A percentile compares a stretch with the other conserved stretches of the same genome.
Evolutionary conservation across 1,140 invertebrate species (phyloP).

Genomic region (Dolichoris vasculosae): DNA sequence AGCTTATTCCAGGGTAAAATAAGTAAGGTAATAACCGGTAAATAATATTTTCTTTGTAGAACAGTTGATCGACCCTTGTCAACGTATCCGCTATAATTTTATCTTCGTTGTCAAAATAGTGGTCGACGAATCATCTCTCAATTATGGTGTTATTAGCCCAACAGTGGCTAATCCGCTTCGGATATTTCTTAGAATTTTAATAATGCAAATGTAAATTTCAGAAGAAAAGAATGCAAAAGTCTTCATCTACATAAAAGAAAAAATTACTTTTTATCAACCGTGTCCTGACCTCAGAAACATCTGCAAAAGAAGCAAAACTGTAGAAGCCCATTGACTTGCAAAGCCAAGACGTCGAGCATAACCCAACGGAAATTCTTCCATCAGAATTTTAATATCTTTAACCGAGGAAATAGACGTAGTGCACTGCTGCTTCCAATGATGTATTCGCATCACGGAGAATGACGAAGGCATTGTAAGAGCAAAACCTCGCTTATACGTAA

Average conservation of each 20-base stretch:
- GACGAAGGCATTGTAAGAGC: neutral
- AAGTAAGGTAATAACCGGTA: too few species aligned
- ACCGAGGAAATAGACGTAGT: neutral
- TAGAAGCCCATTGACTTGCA: slow-evolving; percentile 40
- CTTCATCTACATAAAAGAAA: neutral
- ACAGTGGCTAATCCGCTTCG: too few species aligned
- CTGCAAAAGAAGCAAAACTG: neutral
- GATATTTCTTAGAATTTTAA: neutral
- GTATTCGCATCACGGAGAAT: slow-evolving; percentile 33
- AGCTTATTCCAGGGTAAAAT: too few species aligned
- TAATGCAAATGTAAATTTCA: neutral
- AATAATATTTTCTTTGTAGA: too few species aligned
- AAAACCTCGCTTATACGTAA: neutral
- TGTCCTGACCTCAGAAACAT: neutral
- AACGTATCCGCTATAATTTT: too few species aligned
- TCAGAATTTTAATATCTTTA: slow-evolving; percentile 41
- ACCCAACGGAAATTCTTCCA: slow-evolving; percentile 24
- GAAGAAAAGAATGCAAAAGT: neutral
- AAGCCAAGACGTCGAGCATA: neutral
- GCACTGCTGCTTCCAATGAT: slow-evolving; percentile 1
- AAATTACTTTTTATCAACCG: neutral
- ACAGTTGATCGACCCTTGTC: too few species aligned
- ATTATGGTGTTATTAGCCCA: too few species aligned
- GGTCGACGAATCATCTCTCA: too few species aligned
- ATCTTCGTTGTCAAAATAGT: too few species aligned